Base-by-base conservation (phyloP, 2,888 invertebrate species). In the Drosophila lacicola region DNA sequence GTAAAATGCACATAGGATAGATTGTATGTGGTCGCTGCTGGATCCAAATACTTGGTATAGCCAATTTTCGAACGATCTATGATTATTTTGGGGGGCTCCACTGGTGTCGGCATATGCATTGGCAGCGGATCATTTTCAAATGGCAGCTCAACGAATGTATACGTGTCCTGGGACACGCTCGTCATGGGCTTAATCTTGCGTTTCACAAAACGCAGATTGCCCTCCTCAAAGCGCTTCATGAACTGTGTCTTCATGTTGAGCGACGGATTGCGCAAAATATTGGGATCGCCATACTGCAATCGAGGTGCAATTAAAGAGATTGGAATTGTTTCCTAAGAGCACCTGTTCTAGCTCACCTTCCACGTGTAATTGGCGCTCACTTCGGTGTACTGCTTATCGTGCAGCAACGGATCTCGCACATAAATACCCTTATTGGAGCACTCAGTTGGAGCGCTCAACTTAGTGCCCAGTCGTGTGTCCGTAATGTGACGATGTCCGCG, bases 11-110 rank as follows among this genome's bases (percentile, higher is more conserved):
- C 75, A 72, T 87, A 91, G 4, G 83, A 74, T 1, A 92, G 68
- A 50, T 83, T 89, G 47, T 84, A 84, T 0, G 92, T 92, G 13
- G 92, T 92, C 11, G 91, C 90, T 5, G 78, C 63, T 5, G 90
- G 81, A 77, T 92, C 91, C 53, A 92, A 70, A 49, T 88, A 88
- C 61, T 91, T 91, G 8, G 82, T 82, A 46, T 67, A 90, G 4
- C 89, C 80, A 10, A 73, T 66, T 39, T 89, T 85, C 8, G 81
- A 72, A 3, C 89, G 90, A 73, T 91, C 88, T 6, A 91, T 82
- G 0, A 62, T 9, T 4, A 89, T 34, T 34, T 80, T 82, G 19
- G 82, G 79, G 4, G 74, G 17, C 13, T 55, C 58, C 1, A 87
- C 83, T 0, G 88, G 68, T 3, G 71, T 65, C 19, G 81, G 78